Percentiles rank a stretch among this genome's conserved stretches.
Evolutionary conservation across 64 coral and sea anemone species (phyloP).

Genomic region (Montipora efflorescens): DNA sequence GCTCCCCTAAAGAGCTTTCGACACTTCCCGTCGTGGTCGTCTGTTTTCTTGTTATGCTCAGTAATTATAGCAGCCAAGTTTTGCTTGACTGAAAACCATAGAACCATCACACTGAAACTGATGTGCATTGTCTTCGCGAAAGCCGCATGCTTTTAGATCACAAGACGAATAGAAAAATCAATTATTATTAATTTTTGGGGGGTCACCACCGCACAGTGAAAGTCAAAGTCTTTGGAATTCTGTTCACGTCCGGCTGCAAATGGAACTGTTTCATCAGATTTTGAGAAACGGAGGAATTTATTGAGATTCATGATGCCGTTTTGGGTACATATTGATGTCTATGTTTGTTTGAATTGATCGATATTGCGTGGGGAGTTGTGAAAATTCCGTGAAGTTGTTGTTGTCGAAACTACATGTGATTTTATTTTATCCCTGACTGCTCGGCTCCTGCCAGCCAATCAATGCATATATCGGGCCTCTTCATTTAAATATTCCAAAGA

Average conservation of each 20-base stretch:
- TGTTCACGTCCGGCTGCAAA: neutral
- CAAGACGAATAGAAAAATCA: conserved; percentile 9
- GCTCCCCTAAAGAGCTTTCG: neutral
- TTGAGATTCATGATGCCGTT: neutral
- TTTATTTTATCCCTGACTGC: conserved; percentile 7
- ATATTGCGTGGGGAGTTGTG: neutral
- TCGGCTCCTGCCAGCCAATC: neutral
- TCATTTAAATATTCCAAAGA: conserved; percentile 53
- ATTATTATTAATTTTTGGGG: neutral
- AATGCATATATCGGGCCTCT: neutral
- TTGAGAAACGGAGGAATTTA: neutral
- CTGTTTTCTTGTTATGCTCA: neutral
- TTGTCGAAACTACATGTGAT: conserved; percentile 22
- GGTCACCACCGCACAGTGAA: neutral
- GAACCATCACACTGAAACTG: neutral
- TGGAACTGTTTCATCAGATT: neutral
- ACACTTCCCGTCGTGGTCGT: neutral
- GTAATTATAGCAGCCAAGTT: neutral
- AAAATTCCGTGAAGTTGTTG: conserved; percentile 45
- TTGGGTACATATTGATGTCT: neutral
- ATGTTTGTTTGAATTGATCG: conserved; percentile 9
- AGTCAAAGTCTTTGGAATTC: neutral
- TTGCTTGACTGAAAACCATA: neutral
- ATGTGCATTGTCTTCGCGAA: neutral
- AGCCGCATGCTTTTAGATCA: neutral